Evolutionary conservation across 2,888 invertebrate genomes (phyloP), one percentile per base, ranked within the genome.

Genomic region (Dryobotodes eremita): DNA sequence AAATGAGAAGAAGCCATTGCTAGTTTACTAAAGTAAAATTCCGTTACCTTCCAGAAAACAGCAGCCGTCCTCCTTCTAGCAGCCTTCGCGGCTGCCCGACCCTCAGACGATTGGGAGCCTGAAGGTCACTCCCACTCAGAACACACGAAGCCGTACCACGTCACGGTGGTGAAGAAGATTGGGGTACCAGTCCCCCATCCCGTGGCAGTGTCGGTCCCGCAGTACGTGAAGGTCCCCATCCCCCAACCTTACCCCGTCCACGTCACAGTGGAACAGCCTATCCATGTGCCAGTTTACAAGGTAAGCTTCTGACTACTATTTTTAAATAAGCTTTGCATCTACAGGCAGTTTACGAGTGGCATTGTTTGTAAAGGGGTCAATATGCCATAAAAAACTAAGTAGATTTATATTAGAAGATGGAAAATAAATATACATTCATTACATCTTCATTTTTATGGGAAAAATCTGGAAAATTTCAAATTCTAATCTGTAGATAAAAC

Each of bases 191-290:
- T 98, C 70, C 98, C 98, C 0, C 98, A 98, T 90, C 98, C 98
- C 0, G 97, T 98, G 42, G 98, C 98, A 1, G 97, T 98, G 0
- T 97, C 98, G 13, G 98, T 98, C 31, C 98, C 98, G 55, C 97
- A 97, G 92, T 97, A 97, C 89, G 94, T 98, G 85, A 98, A 98
- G 93, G 97, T 98, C 48, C 97, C 98, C 77, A 98, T 98, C 70
- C 98, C 98, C 2, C 98, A 98, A 80, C 98, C 98, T 3, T 98
- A 98, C 95, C 97, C 98, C 0, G 98, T 98, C 1, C 98, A 98
- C 89, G 97, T 98, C 2, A 96, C 97, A 1, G 97, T 98, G 65
- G 98, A 98, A 78, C 98, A 98, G 90, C 98, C 98, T 87, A 97
- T 98, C 72, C 98, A 98, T 83, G 97, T 98, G 70, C 98, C 98